Evolutionary conservation across 1,140 invertebrate genomes (phyloP).

Genomic region (Nebria ingens): DNA sequence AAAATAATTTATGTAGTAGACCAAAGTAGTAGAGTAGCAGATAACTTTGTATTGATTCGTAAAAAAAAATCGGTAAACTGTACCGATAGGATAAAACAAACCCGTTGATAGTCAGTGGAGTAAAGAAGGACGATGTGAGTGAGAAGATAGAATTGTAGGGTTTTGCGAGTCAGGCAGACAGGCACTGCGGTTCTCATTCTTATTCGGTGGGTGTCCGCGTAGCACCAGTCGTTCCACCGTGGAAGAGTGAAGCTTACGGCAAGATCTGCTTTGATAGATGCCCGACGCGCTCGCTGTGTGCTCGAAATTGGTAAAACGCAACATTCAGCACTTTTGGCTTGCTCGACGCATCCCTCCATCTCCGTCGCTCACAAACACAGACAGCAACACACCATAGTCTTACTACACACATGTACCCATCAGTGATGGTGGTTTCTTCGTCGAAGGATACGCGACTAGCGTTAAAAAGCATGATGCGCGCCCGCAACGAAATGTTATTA

Average conservation of each 20-base stretch:
- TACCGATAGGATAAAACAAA: no score
- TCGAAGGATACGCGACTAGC: background rate
- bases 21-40: no score
- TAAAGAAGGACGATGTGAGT: no score
- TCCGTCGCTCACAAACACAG: background rate
- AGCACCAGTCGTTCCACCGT: slow-evolving; percentile 12
- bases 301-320: slow-evolving; percentile 16
- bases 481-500: no score
- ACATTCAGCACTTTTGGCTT: background rate
- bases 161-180: background rate
- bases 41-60: no score
- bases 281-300: slow-evolving; percentile 2
- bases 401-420: background rate
- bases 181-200: slow-evolving; percentile 10
- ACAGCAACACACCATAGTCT: background rate
- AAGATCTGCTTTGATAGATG: slow-evolving; percentile 14
- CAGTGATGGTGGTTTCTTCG: background rate
- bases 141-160: no score
- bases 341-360: background rate
- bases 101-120: no score
- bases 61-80: no score
- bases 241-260: background rate
- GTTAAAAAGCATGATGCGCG: background rate
- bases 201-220: slow-evolving; percentile 8
- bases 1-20: no score